phyloP scores from a whole-genome alignment of 2,797 vertebrate species.

The Dermochelys coriacea region DNA sequence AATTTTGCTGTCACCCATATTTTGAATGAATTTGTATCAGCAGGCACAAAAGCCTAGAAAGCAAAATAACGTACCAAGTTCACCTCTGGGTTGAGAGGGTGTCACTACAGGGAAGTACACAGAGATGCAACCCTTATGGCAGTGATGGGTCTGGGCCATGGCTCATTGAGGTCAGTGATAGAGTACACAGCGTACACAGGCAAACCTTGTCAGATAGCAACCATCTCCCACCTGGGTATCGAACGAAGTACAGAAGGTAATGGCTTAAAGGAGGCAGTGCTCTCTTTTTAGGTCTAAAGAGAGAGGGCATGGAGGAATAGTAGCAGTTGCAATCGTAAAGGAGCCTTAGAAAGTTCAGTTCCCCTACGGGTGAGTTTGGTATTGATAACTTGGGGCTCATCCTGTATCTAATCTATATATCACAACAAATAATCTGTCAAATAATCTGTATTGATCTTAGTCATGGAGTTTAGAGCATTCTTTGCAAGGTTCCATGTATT shows the following conservation, averaged over 20 bases:
- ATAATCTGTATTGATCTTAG: neutral
- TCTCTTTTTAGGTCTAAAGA: no score
- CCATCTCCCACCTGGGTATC: no score
- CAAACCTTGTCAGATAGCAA: neutral
- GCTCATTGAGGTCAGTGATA: neutral
- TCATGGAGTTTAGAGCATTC: neutral
- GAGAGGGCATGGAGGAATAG: no score
- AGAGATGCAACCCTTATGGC: neutral
- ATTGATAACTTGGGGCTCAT: neutral
- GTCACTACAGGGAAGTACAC: neutral
- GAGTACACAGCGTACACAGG: neutral
- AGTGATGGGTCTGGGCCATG: neutral
- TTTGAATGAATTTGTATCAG: neutral
- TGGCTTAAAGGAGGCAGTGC: no score
- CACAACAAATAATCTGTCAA: neutral
- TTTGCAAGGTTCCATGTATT: neutral
- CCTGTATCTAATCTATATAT: neutral
- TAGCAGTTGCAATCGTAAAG: neutral
- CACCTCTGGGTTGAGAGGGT: neutral
- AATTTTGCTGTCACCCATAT: neutral
- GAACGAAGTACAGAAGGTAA: no score
- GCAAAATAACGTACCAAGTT: neutral
- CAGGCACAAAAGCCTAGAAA: neutral
- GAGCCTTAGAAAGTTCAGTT: neutral
- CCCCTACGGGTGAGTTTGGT: neutral